Base-by-base conservation (phyloP, 2,888 invertebrate genomes). In the Nymphalis c-album region DNA sequence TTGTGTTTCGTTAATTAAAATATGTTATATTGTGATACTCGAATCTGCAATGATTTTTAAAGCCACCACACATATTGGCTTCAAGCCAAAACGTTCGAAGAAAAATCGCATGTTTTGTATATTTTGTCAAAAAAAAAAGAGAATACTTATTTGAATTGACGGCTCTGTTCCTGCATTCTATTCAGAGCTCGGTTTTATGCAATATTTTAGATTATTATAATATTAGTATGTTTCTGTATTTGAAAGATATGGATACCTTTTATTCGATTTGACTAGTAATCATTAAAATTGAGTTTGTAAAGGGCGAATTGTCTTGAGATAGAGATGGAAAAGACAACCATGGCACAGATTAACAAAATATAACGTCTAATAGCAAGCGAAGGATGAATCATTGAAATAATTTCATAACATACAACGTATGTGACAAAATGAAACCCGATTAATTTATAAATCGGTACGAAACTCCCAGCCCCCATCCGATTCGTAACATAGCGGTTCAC, bases 401-500 rank as follows among this genome's bases (percentile, higher is more conserved):
- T 48, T 7, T 7, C 5, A 7, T 17, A 22, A n/a, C 18, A 48
- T 17, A 7, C 7, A n/a, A 18, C 18, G 17, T 6, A 48, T 10
- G 1, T 50, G 2, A 53, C 5, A 53, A 53, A 16, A 17, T 53
- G 10, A 10, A 53, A 53, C 17, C 17, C 16, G 18, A 17, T 53
- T 53, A 8, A 26, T n/a, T 35, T 31, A 31, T n/a, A 26, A 47
- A 40, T 55, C 46, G 40, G 47, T 45, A 63, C 35, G 53, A 53
- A 61, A 68, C 63, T 68, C 66, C 60, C 68, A 66, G 68, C 74
- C 67, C 72, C 63, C 81, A 45, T 35, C 57, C 58, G 31, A 31
- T 66, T 63, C 83, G 80, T 87, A 85, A 86, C 80, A 82, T 86
- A 87, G 87, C 90, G 88, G 87, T 85, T 74, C 77, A 85, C 85